Base-by-base conservation (phyloP, 2,888 invertebrate species). In the Caenorhabditis panamensis region DNA sequence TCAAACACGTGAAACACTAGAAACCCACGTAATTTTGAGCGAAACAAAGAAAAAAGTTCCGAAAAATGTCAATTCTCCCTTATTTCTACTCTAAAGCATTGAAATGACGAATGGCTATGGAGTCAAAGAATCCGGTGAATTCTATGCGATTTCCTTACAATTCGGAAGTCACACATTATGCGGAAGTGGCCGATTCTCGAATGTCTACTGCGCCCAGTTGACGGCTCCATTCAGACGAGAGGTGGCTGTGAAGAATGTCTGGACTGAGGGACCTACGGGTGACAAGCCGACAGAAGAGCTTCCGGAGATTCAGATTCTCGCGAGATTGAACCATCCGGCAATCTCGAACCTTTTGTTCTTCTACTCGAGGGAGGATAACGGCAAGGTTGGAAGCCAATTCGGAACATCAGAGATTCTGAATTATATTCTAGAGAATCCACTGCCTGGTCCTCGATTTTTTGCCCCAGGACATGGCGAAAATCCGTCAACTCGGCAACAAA, bases 191-290 rank as follows among this genome's bases (percentile, higher is more conserved):
- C 84, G 86, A 11, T 88, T 88, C 66, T 82, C 85, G 54, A 87
- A 87, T 53, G 88, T 88, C 28, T 88, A 85, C 63, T 62, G 66
- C 13, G 84, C 84, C n/a, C 64, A 51, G 22, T 28, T 87, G 68
- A 79, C 58, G 0, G n/a, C 66, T 0, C 88, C 88, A 4, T 31
- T 54, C 20, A 37, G 62, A 44, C 77, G 62, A 58, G 68, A 58
- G 9, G 81, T 88, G 24, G 88, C 87, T 8, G 79, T 88, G 47
- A 88, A 88, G 54, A 87, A 87, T 67, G 84, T 83, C 24, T 88
- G 87, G 88, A 83, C 49, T 8, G 76, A 71, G 22, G 76, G 41
- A 8, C 53, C 51, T 53, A 66, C 59, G 22, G 24, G 37, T 13
- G 18, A 62, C 13, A 16, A 44, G 28, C n/a, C 73, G 31, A 68